phyloP scores from a whole-genome alignment of 2,888 invertebrate genomes.

The Herminia tarsipennalis region DNA sequence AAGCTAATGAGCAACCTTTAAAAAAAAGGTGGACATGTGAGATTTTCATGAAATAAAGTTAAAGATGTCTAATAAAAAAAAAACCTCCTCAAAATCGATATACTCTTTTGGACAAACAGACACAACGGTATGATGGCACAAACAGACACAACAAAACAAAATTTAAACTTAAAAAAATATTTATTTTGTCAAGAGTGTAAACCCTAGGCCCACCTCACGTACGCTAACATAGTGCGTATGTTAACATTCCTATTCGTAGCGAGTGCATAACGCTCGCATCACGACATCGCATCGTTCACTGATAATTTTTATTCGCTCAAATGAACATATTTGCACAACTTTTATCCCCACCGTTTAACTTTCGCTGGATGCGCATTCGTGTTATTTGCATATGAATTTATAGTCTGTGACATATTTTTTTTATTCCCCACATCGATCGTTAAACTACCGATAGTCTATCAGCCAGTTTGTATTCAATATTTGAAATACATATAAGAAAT shows the following conservation, averaged over 20 bases:
- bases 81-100: too few species aligned
- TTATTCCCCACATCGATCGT: constrained; percentile 57
- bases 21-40: too few species aligned
- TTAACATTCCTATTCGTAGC: constrained; percentile 37
- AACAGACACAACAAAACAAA: too few species aligned
- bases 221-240: constrained; percentile 23
- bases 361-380: constrained; percentile 60
- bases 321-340: constrained; percentile 72
- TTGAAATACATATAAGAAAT: constrained; percentile 29
- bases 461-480: constrained; percentile 46
- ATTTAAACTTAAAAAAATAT: too few species aligned
- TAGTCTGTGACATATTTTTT: constrained; percentile 63
- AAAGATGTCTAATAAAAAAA: too few species aligned
- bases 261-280: constrained; percentile 32
- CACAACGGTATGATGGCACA: too few species aligned
- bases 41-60: too few species aligned
- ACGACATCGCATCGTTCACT: constrained; percentile 44
- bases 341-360: constrained; percentile 72
- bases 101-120: too few species aligned
- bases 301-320: constrained; percentile 67
- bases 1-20: too few species aligned
- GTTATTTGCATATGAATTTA: constrained; percentile 78
- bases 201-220: constrained; percentile 17
- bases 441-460: constrained; percentile 56
- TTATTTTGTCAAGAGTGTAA: too few species aligned